Evolutionary conservation across 2,797 vertebrate species (phyloP).

Genomic region (Carapus acus): DNA sequence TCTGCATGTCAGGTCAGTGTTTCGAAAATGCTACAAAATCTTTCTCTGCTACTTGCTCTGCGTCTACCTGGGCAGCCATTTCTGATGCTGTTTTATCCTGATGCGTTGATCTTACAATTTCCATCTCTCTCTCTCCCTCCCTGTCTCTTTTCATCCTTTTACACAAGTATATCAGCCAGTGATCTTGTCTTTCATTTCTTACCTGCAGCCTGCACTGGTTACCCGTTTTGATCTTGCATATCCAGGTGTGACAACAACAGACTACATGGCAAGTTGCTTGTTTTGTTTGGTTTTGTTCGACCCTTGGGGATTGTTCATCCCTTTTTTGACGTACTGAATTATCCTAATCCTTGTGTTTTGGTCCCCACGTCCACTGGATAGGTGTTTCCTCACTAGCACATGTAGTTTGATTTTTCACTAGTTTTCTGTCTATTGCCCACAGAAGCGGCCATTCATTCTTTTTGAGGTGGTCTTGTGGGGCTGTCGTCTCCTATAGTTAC

Average conservation of each 20-base stretch:
- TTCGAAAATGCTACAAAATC: too few species aligned
- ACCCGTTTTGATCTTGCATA: constrained; percentile 78
- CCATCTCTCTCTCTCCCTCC: not conserved
- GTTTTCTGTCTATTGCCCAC: constrained; percentile 28
- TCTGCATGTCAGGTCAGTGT: too few species aligned
- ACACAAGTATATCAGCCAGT: constrained; percentile 45
- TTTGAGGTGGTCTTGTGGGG: constrained; percentile 8
- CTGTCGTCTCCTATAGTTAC: constrained; percentile 12
- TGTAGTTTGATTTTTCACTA: constrained; percentile 37
- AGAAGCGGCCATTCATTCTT: constrained; percentile 20
- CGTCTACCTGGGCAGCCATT: constrained; percentile 48
- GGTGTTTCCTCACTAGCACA: constrained; percentile 37
- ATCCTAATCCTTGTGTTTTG: constrained; percentile 15
- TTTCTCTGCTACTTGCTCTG: constrained; percentile 7
- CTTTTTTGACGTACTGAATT: constrained; percentile 13
- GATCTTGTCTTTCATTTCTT: constrained; percentile 67
- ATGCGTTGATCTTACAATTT: constrained; percentile 16
- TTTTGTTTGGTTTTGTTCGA: constrained; percentile 39
- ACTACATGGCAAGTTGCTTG: constrained; percentile 77
- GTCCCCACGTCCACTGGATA: constrained; percentile 15
- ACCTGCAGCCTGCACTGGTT: constrained; percentile 76
- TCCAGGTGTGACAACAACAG: constrained; percentile 73
- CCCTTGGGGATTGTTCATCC: constrained; percentile 15
- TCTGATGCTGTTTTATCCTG: constrained; percentile 33
- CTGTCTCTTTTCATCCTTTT: constrained; percentile 6